A percentile compares a stretch with the other conserved stretches of the same genome.
phyloP scores from a whole-genome alignment of 2,888 invertebrate genomes.

The Lapara coniferarum region DNA sequence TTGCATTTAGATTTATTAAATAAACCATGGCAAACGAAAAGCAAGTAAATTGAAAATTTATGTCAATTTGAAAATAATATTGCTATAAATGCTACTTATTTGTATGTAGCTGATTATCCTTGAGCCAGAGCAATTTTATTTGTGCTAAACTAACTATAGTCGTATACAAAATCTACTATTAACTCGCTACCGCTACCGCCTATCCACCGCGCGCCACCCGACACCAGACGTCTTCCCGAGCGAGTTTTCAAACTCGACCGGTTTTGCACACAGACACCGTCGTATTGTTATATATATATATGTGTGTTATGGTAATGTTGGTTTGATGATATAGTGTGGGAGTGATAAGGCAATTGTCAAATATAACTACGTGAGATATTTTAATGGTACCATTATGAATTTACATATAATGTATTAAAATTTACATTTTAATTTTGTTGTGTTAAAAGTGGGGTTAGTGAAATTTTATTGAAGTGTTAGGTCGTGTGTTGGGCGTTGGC shows the following conservation, averaged over 20 bases:
- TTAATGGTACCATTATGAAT: slow-evolving; percentile 27
- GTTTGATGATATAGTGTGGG: slow-evolving; percentile 42
- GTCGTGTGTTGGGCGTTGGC: background rate
- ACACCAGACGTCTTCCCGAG: slow-evolving; percentile 56
- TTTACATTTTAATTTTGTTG: slow-evolving; percentile 16
- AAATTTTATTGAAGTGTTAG: background rate
- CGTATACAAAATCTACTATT: too few species aligned
- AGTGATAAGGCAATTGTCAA: slow-evolving; percentile 26
- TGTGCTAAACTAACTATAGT: too few species aligned
- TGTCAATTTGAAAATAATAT: too few species aligned
- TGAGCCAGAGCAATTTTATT: too few species aligned
- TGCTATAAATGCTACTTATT: too few species aligned
- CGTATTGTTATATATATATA: slow-evolving; percentile 31
- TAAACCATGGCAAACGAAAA: too few species aligned
- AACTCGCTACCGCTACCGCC: slow-evolving; percentile 8
- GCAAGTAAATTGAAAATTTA: too few species aligned
- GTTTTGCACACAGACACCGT: slow-evolving; percentile 47
- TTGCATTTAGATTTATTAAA: too few species aligned
- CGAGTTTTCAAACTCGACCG: slow-evolving; percentile 54
- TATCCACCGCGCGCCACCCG: background rate
- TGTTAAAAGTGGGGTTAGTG: background rate
- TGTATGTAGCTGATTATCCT: too few species aligned
- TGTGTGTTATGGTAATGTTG: slow-evolving; percentile 58
- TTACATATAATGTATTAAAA: slow-evolving; percentile 28
- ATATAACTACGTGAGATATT: slow-evolving; percentile 17